A percentile compares a stretch with the other conserved stretches of the same genome.
These are phyloP conservation scores for Myotis lucifugus DNA, from an alignment of 2,113 vertebrate species.

Conservation along the genomic window DNA sequence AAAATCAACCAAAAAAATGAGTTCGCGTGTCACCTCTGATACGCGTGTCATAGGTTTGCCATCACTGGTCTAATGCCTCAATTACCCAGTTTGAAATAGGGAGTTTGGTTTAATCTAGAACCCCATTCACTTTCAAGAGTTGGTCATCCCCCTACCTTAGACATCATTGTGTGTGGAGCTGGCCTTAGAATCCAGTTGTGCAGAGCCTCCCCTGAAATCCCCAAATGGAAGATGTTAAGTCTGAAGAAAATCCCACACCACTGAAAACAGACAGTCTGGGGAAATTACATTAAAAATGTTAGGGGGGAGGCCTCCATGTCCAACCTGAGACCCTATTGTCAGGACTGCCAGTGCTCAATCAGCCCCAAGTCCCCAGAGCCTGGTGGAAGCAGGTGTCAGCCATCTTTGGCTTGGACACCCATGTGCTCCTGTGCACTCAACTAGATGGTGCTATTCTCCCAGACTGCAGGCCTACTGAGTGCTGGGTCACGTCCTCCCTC, in stretches of 20 bases:
- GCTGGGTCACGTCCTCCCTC: background rate
- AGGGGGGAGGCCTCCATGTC: background rate
- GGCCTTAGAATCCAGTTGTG: background rate
- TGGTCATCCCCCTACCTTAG: background rate
- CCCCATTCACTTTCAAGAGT: background rate
- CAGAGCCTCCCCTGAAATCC: background rate
- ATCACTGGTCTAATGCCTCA: background rate
- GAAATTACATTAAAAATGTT: background rate
- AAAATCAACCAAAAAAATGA: too few species aligned
- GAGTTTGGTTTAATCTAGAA: background rate
- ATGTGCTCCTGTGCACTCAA: too few species aligned
- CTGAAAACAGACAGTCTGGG: background rate
- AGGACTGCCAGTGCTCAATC: rapidly evolving
- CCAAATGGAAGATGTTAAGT: background rate
- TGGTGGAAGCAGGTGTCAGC: background rate
- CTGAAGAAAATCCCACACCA: background rate
- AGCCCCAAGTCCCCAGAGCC: background rate
- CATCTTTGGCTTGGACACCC: background rate
- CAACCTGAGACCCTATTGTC: background rate
- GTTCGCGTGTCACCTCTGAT: too few species aligned
- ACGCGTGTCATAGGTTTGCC: too few species aligned
- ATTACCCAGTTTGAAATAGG: background rate
- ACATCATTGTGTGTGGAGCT: background rate
- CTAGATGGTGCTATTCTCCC: background rate
- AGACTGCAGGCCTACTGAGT: background rate